Percentiles rank a stretch among this genome's conserved stretches.
These are phyloP conservation scores for Actinemys pallida DNA, from an alignment of 2,113 vertebrate genomes.

Conservation along the genomic window DNA sequence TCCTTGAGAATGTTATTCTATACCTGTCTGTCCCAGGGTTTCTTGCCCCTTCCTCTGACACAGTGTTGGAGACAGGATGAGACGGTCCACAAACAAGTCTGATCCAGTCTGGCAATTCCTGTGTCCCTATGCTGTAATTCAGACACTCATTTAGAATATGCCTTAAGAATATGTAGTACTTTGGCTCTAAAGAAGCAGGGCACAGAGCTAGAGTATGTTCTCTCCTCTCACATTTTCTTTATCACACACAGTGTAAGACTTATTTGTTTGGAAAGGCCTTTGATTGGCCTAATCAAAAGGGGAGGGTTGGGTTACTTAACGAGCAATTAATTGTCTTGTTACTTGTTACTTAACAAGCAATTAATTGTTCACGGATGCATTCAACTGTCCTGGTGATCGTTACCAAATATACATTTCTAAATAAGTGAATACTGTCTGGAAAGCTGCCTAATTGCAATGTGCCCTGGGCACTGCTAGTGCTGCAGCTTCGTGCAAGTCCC, in stretches of 20 bases:
- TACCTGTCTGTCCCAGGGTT: background rate
- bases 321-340: background rate
- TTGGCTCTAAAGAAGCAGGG: background rate
- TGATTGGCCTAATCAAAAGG: background rate
- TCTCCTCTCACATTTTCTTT: too few species aligned
- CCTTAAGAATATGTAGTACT: background rate
- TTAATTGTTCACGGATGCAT: background rate
- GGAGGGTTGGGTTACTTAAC: background rate
- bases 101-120: background rate
- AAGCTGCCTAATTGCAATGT: background rate
- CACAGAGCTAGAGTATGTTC: too few species aligned
- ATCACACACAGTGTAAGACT: background rate
- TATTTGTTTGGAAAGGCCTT: background rate
- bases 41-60: background rate
- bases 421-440: background rate
- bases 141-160: background rate
- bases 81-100: background rate
- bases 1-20: background rate
- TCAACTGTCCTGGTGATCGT: background rate
- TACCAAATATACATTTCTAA: background rate
- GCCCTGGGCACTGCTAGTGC: background rate
- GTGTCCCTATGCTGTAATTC: background rate
- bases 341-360: background rate
- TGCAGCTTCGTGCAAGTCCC: background rate
- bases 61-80: background rate